Evolutionary conservation across 2,797 vertebrate species (phyloP), one percentile per base, ranked within the genome.

Genomic region (Cichlasoma orientale): DNA sequence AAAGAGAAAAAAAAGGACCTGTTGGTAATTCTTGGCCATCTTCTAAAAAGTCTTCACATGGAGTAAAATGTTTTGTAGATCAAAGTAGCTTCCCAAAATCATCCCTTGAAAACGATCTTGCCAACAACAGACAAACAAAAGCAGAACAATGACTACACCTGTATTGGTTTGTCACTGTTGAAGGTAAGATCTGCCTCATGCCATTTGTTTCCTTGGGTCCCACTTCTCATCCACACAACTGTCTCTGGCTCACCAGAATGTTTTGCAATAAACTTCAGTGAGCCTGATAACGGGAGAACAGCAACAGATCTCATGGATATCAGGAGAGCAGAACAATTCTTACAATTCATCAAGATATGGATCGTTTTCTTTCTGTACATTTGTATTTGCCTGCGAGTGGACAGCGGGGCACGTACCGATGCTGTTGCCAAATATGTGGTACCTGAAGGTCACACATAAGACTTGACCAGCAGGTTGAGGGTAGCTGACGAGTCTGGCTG

Each of bases 161-260:
- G 95, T 77, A 93, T 84, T 58, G 94, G 92, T 77, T 85, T 88
- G 66, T 93, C 63, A 85, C 72, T 90, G 33, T 63, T 82, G 73
- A 96, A 95, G 41, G 92, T 94, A 21, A 96, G 91, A 84, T 96
- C 94, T 29, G 91, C 94, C 86, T 94, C 95, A 77, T 87, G 89
- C 96, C 96, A 96, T 86, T 95, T 95, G 86, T 95, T 93, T 78
- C 96, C 96, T 78, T 96, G 96, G 53, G 94, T 95, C 47, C 94
- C 94, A 36, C 66, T 93, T 80, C 94, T 94, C 79, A 94, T 90
- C 96, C 96, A 96, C 3, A 93, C 77, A 21, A 94, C 73, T 0
- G 78, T 93, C 56, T 95, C 92, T 7, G 53, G 54, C 25, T 93
- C 92, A 58, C 84, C 89, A 9, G 87, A 31, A 18, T 16, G 72